Base-by-base conservation (phyloP, 2,113 vertebrate genomes). In the Pelecanus crispus region DNA sequence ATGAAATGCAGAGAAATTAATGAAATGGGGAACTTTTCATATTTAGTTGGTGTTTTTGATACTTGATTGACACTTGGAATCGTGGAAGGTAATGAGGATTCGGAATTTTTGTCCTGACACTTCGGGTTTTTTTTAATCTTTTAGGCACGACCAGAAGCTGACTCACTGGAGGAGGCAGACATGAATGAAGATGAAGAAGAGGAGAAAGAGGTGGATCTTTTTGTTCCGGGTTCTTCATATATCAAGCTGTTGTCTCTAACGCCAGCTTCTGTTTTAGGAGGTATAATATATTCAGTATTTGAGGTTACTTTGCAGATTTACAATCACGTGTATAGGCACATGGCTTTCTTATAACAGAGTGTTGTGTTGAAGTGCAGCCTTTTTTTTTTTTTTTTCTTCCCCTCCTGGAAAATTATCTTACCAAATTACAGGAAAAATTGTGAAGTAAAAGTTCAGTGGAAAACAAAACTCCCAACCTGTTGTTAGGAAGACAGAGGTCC, bases 201-300 rank as follows among this genome's bases (percentile, higher is more conserved):
- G 8, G 97, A 97, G 34, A 97, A 98, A 32, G 98, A 98, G 19
- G 77, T 97, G 72, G 98, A 99, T 96, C 97, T 99, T 9, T 98
- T 97, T 22, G 89, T 99, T 62, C 99, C 99, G 1, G 99, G 99
- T n/a, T 95, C 96, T 53, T 99, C 99, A 5, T 99, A 99, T 88
- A 96, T 99, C 72, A 99, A 98, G 89, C 97, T 99, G 21, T 81
- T 99, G 95, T 93, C 90, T 70, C 97, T 99, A 81, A 99, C 98
- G 1, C 86, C 97, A 11, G 24, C 75, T 40, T 61, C 96, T 29
- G 98, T 98, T 88, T 97, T 99, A 55, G 98, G 98, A 98, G 99
- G 99, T 99, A 95, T 80, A 74, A 25, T 78, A 18, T 12, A 59
- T 71, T 61, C 14, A 42, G 4, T 78, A 49, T 81, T 88, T 42